Evolutionary conservation across 1,140 invertebrate genomes (phyloP).

Genomic region (Luehdorfia chinensis): DNA sequence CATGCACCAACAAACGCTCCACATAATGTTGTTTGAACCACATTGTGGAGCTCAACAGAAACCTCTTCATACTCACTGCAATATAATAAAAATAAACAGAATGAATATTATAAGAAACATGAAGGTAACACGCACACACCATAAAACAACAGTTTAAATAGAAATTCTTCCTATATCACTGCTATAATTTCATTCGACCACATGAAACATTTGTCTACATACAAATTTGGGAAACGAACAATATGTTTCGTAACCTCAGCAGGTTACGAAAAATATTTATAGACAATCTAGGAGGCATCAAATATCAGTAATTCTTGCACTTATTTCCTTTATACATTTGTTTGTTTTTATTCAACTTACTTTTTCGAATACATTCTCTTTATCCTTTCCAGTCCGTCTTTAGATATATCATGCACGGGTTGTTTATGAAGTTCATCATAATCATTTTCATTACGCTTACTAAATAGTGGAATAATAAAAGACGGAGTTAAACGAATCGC

Average conservation of each 20-base stretch:
- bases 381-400: slow-evolving; percentile 70
- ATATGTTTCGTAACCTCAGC: background rate
- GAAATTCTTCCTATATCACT: no score
- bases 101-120: no score
- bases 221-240: no score
- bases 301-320: no score
- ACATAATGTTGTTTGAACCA: slow-evolving; percentile 76
- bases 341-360: slow-evolving; percentile 45
- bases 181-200: no score
- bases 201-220: no score
- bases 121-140: no score
- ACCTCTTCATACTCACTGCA: slow-evolving; percentile 79
- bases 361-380: slow-evolving; percentile 68
- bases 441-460: slow-evolving; percentile 36
- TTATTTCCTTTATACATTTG: no score
- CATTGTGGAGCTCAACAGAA: slow-evolving; percentile 78
- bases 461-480: slow-evolving; percentile 41
- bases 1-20: slow-evolving; percentile 79
- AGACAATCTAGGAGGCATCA: no score
- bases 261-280: no score
- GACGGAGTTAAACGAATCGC: slow-evolving; percentile 40
- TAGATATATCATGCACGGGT: slow-evolving; percentile 9
- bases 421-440: slow-evolving; percentile 25
- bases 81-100: slow-evolving; percentile 24
- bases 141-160: no score